Evolutionary conservation across 2,888 invertebrate species (phyloP), one percentile per base, ranked within the genome.

Genomic region (Ellobium chinense): DNA sequence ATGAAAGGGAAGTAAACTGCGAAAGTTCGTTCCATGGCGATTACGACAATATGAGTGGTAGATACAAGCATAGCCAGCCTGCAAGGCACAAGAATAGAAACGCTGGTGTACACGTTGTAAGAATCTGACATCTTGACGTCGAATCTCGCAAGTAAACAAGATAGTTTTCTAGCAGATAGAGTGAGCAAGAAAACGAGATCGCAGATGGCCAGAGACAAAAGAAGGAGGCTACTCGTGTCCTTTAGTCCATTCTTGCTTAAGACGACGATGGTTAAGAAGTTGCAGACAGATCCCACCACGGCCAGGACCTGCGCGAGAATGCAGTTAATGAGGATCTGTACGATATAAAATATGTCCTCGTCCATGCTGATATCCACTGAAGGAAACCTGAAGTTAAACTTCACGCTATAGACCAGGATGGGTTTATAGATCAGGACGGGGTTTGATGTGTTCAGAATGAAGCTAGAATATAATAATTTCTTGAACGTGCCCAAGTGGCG

Each of bases 1-100:
- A 56, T 29, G 14, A 72, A 56, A 1, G 72, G 72, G 34, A 12
- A 72, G n/a, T 56, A 72, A 1, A 72, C 72, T 24, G 72, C 72
- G 5, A 72, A 34, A 14, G 34, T 12, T n/a, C 72, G 31, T 58
- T 72, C 72, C 34, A 72, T 2, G 2, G 72, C 56, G 18, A 72
- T 72, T 1, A 72, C 21, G 31, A 56, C 56, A 29, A 56, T 31
- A 31, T 72, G 72, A 29, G 56, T 29, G 1, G 72, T 56, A 18
- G 72, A 72, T 9, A 72, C 9, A 12, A 54, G 18, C 12, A 34
- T 31, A 2, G 34, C 21, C 5, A 72, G 29, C 56, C 72, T 72
- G 34, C 24, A 24, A 9, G 34, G 12, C 0, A 31, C 56, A 4
- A 37, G 31, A 29, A 72, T 18, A 27, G 56, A 72, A 14, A 34